phyloP scores from a whole-genome alignment of 2,797 vertebrate genomes.

The Lithobates pipiens region DNA sequence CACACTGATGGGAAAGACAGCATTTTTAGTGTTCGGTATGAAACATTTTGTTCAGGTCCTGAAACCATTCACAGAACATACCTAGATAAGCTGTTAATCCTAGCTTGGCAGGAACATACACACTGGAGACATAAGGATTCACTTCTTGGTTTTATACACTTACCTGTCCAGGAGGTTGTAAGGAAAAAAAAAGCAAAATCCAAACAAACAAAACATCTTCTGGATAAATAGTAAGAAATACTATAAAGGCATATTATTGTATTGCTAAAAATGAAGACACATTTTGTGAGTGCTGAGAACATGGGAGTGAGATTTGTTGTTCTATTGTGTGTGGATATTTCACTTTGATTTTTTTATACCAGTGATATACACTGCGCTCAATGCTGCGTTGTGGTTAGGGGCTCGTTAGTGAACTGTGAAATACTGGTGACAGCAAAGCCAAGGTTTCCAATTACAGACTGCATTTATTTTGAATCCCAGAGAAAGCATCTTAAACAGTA shows the following conservation, averaged over 20 bases:
- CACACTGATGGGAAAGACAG: constrained; percentile 53
- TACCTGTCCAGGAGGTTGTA: constrained; percentile 35
- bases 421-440: too few species aligned
- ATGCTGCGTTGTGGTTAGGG: too few species aligned
- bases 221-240: constrained; percentile 20
- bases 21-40: constrained; percentile 51
- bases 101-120: constrained; percentile 45
- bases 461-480: too few species aligned
- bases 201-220: constrained; percentile 16
- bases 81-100: constrained; percentile 59
- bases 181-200: constrained; percentile 8
- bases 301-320: too few species aligned
- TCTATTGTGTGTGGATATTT: too few species aligned
- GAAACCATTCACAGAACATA: constrained; percentile 49
- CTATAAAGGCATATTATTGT: background rate
- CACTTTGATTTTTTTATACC: too few species aligned
- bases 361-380: too few species aligned
- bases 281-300: too few species aligned
- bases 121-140: constrained; percentile 44
- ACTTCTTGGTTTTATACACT: constrained; percentile 43
- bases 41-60: constrained; percentile 61
- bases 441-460: too few species aligned
- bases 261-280: too few species aligned
- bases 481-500: too few species aligned
- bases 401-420: too few species aligned